Evolutionary conservation across 2,113 vertebrate species (phyloP).

Genomic region (Vicugna pacos): DNA sequence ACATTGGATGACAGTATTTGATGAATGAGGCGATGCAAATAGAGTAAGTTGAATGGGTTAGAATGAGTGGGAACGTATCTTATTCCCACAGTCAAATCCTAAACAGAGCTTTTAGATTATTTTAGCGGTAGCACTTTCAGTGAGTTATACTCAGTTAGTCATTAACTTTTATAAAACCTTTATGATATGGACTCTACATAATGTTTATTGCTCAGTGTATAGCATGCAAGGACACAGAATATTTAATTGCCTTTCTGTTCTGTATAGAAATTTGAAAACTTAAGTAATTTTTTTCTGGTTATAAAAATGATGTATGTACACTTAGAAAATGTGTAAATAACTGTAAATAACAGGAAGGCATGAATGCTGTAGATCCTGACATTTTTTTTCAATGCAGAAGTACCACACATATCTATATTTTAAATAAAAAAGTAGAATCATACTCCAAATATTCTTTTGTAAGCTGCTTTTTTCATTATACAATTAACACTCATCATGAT

Average conservation of each 20-base stretch:
- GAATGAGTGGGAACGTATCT: neutral
- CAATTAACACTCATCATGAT: neutral
- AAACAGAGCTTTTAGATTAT: slow-evolving; percentile 24
- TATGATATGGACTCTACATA: neutral
- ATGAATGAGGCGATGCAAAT: slow-evolving; percentile 34
- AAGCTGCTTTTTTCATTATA: slow-evolving; percentile 43
- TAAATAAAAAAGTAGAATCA: slow-evolving; percentile 29
- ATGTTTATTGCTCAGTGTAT: neutral
- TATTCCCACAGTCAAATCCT: neutral
- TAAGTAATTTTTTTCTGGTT: slow-evolving; percentile 37
- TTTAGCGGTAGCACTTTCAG: neutral
- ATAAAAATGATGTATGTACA: neutral
- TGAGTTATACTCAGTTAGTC: slow-evolving; percentile 16
- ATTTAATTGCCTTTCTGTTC: neutral
- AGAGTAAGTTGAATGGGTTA: slow-evolving; percentile 11
- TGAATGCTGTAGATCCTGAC: neutral
- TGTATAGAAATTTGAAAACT: neutral
- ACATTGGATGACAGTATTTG: neutral
- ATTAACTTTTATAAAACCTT: slow-evolving; percentile 48
- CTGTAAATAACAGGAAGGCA: neutral
- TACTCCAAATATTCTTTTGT: slow-evolving; percentile 8
- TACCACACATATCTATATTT: neutral
- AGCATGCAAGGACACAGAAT: neutral
- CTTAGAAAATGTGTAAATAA: slow-evolving; percentile 41
- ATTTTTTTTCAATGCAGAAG: slow-evolving; percentile 1